Conservation (phyloP, 2,888 invertebrate genomes). For the Patella ulyssiponensis region DNA sequence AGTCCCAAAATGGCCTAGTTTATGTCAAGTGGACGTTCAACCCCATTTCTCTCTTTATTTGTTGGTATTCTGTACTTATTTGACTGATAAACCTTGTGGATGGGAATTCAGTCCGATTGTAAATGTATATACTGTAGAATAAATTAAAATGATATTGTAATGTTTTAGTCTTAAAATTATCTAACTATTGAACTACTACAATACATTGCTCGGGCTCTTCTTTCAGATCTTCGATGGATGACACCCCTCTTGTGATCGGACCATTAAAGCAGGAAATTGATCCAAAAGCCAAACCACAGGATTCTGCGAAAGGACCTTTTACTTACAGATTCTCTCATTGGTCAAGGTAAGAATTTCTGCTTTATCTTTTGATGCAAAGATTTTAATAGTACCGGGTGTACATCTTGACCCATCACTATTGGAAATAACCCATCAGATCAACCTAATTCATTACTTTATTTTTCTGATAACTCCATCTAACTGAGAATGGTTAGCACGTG, state of each 20-base stretch:
- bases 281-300: slow-evolving; percentile 23
- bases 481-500: no score
- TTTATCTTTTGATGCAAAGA: not conserved
- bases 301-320: slow-evolving; percentile 47
- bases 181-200: not conserved
- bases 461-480: no score
- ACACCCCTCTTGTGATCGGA: slow-evolving; percentile 50
- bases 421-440: no score
- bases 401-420: no score
- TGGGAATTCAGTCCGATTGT: not conserved
- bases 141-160: not conserved
- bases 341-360: slow-evolving; percentile 59
- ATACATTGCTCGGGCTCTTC: slow-evolving; percentile 8
- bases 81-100: not conserved
- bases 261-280: slow-evolving; percentile 52
- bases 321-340: slow-evolving; percentile 71
- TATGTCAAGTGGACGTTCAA: no score
- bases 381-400: no score
- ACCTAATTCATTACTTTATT: no score
- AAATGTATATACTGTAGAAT: not conserved
- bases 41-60: no score
- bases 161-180: not conserved
- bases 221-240: slow-evolving; percentile 52
- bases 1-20: no score
- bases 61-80: not conserved